Base-by-base conservation (phyloP, 2,113 vertebrate species). In the Pagrus major region DNA sequence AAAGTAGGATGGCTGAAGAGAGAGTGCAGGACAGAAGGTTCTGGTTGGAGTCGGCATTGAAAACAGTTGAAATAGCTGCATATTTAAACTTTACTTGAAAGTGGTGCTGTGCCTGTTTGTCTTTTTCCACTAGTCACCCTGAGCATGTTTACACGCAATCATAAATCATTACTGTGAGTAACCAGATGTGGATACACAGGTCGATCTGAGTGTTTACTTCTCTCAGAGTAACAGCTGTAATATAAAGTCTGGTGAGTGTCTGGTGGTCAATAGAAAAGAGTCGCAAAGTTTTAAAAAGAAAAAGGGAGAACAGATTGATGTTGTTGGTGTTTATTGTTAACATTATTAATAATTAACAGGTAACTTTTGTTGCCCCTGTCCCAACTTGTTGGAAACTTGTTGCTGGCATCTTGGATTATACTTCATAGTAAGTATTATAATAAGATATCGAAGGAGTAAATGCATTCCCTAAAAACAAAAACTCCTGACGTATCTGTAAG, bases 31-130 rank as follows among this genome's bases (percentile, higher is more conserved):
- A 41, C 2, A 49, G 25, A 74, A 49, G 42, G 27, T 25, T 56
- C 60, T 59, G 44, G 35, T 47, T 59, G 46, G 18, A 71, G 75
- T 69, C 60, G 49, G 37, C 44, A 51, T 63, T 49, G 15, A 16
- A 71, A 74, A 68, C 23, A 59, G 7, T 44, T 61, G 7, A 52
- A 42, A 56, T 18, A 29, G 9, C 46, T 54, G 54, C 20, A 25
- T 68, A 16, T 72, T 74, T 65, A 41, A 70, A 52, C 35, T 80
- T 73, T 47, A 25, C 41, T 81, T 54, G 49, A 63, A 60, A 35
- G 35, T 35, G 42, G 20, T 76, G 52, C 54, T 68, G 41, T 3
- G 39, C 10, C 35, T 80, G 39, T 58, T 39, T 41, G 21, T 33
- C 11, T 27, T 64, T 31, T 29, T 33, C 49, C 46, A 61, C 27